phyloP scores from a whole-genome alignment of 2,797 vertebrate genomes.

The Ambastaia sidthimunki region DNA sequence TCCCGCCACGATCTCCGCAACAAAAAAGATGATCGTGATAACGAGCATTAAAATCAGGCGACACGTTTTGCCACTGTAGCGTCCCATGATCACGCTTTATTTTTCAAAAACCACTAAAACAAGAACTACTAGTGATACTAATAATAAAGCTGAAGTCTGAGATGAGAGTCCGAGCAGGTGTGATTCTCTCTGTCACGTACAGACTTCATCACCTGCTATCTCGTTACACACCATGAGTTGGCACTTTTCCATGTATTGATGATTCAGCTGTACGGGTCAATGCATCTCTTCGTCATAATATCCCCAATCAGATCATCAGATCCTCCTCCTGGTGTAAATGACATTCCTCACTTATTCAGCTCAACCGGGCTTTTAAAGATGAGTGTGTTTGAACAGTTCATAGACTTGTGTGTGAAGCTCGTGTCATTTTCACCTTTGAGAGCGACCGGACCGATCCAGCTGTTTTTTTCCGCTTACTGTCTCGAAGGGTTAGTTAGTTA shows the following conservation, averaged over 20 bases:
- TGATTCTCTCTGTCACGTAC: neutral
- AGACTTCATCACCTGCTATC: neutral
- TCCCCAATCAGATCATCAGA: too few species aligned
- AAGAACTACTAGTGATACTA: neutral
- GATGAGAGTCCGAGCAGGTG: neutral
- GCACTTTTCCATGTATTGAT: too few species aligned
- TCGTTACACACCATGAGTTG: too few species aligned
- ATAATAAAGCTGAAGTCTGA: neutral
- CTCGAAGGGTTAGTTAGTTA: neutral
- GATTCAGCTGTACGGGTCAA: too few species aligned
- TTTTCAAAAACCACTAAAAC: neutral
- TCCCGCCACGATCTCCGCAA: slow-evolving; percentile 83
- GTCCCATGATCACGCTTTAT: slow-evolving; percentile 73
- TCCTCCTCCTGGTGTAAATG: too few species aligned
- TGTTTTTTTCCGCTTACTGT: neutral
- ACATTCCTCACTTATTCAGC: too few species aligned
- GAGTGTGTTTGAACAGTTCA: too few species aligned
- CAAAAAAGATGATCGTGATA: slow-evolving; percentile 81
- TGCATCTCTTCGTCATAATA: too few species aligned
- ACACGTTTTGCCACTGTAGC: slow-evolving; percentile 83
- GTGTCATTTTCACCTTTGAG: too few species aligned
- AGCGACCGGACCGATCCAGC: too few species aligned
- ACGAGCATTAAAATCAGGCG: slow-evolving; percentile 83
- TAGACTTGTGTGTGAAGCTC: too few species aligned
- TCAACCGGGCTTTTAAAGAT: too few species aligned